These are phyloP conservation scores for Rosalia funebris DNA, from an alignment of 2,888 invertebrate genomes.

Conservation along the genomic window DNA sequence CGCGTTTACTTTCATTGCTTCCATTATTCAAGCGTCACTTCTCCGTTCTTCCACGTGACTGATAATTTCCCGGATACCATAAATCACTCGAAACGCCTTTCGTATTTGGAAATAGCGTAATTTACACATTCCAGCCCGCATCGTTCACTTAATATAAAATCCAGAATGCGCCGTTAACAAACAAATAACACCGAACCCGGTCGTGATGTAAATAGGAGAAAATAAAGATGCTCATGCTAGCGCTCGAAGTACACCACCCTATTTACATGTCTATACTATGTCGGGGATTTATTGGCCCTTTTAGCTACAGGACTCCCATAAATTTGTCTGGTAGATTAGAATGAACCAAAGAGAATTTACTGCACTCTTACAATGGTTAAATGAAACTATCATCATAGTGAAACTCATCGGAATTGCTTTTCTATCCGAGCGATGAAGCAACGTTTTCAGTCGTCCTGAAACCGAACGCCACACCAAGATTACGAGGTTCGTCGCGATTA, in stretches of 20 bases:
- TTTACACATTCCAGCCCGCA: slow-evolving; percentile 1
- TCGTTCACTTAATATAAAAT: background rate
- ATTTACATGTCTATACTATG: slow-evolving; percentile 58
- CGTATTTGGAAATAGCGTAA: slow-evolving; percentile 2
- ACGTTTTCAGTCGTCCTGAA: background rate
- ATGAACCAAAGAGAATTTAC: slow-evolving; percentile 58
- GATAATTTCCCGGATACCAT: background rate
- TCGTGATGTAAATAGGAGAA: slow-evolving; percentile 24
- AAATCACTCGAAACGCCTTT: slow-evolving; percentile 1
- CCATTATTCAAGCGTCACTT: background rate
- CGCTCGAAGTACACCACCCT: slow-evolving; percentile 34
- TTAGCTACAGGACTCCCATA: slow-evolving; percentile 56
- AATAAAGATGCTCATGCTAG: slow-evolving; percentile 23
- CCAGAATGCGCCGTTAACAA: background rate
- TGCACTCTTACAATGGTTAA: slow-evolving; percentile 49
- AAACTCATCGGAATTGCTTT: slow-evolving; percentile 37
- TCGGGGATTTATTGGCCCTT: slow-evolving; percentile 52
- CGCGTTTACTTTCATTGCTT: background rate
- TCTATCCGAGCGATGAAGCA: slow-evolving; percentile 23
- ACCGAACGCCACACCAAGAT: slow-evolving; percentile 13
- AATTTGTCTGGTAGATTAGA: slow-evolving; percentile 59
- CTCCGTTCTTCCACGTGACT: background rate
- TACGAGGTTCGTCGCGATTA: slow-evolving; percentile 14
- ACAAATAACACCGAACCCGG: slow-evolving; percentile 15
- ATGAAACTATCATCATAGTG: slow-evolving; percentile 44